A percentile compares a stretch with the other conserved stretches of the same genome.
phyloP scores from a whole-genome alignment of 2,888 invertebrate species.

The Tetropium fuscum region DNA sequence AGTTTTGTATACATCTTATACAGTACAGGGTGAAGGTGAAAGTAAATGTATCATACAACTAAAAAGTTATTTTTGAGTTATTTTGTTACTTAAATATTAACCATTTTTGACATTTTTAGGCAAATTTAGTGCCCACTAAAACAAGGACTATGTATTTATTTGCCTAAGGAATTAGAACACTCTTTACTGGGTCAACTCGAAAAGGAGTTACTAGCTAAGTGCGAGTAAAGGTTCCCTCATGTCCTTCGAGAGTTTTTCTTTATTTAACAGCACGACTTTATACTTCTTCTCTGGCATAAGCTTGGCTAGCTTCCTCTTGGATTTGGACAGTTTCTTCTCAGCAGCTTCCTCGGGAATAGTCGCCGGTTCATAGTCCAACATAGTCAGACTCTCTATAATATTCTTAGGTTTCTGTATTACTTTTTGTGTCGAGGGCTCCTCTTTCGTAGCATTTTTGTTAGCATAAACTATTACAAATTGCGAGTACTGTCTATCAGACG shows the following conservation, averaged over 20 bases:
- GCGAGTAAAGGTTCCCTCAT: constrained; percentile 75
- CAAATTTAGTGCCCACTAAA: too few species aligned
- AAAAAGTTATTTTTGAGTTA: too few species aligned
- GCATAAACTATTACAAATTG: constrained; percentile 86
- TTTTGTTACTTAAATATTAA: too few species aligned
- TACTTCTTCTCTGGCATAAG: constrained; percentile 69
- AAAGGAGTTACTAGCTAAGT: constrained; percentile 71
- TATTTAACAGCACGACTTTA: constrained; percentile 64
- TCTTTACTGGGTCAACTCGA: too few species aligned
- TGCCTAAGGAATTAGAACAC: too few species aligned
- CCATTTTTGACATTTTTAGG: too few species aligned
- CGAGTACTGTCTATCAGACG: constrained; percentile 84
- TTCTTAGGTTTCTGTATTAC: constrained; percentile 71
- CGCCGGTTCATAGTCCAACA: constrained; percentile 73
- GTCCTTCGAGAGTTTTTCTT: constrained; percentile 62
- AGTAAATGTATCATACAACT: too few species aligned
- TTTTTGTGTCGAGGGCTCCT: constrained; percentile 57
- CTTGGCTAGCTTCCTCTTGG: constrained; percentile 75
- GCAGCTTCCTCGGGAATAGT: constrained; percentile 46
- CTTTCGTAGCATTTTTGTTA: constrained; percentile 79
- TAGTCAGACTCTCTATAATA: constrained; percentile 83
- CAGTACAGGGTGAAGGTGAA: too few species aligned
- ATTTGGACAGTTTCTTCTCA: constrained; percentile 70
- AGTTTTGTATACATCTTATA: too few species aligned
- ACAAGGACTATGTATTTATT: too few species aligned